Evolutionary conservation across 2,888 invertebrate genomes (phyloP), one percentile per base, ranked within the genome.

Genomic region (Gari tellinella): DNA sequence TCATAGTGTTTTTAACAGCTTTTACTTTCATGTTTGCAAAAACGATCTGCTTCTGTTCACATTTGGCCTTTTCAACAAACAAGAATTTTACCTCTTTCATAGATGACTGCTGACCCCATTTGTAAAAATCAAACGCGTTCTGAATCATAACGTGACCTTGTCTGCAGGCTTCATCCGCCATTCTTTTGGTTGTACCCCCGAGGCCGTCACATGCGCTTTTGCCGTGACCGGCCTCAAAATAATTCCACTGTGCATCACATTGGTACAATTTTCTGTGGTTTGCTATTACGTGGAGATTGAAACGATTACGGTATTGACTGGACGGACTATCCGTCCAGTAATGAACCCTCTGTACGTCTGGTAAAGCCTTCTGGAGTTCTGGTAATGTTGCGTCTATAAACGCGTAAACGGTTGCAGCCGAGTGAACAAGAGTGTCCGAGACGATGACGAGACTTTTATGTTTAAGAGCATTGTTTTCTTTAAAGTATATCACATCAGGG

Each of bases 201-300:
- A 72, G 26, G 10, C 67, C 76, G 41, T 77, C 73, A 45, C 77
- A 70, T 10, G 73, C 41, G 12, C 69, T 56, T 46, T 77, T 73
- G 0, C 69, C 69, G 45, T 73, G 68, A 14, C 72, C 69, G 5
- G 58, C 23, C 23, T 77, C 62, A 49, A 58, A 77, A 53, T 55
- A 69, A 41, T 72, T 72, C 79, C 79, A 79, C n/a, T 15, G 21
- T 15, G 75, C 69, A 5, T 14, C 41, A 31, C 14, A 15, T 8
- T 38, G 21, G 19, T 31, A 48, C 17, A 56, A 1, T 19, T 48
- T 17, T 8, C 1, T n/a, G 31, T 64, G 64, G 23, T 31, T 15
- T 26, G 40, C 4, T 2, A 62, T 23, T 10, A 37, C n/a, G 31
- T 62, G n/a, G 31, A 62, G 52, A 14, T 23, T 15, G 10, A 15